Percentiles rank a stretch among this genome's conserved stretches.
phyloP scores from a whole-genome alignment of 53 echinoderm and acorn worm genomes.

The Mesocentrotus franciscanus region DNA sequence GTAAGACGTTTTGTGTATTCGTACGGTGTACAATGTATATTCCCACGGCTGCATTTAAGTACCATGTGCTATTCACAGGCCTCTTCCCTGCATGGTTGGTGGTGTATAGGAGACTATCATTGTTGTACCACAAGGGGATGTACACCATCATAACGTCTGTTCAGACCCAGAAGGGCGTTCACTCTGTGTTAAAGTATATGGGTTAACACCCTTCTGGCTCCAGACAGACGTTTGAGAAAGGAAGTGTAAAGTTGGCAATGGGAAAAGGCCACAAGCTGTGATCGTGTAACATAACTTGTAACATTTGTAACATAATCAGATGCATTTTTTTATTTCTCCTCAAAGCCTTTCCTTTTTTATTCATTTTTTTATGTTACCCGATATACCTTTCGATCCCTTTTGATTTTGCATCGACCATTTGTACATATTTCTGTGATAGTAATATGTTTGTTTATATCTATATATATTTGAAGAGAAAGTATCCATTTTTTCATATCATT shows the following conservation, averaged over 20 bases:
- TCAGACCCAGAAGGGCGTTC: no score
- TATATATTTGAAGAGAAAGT: constrained; percentile 30
- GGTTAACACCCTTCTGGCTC: background rate
- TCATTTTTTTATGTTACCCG: constrained; percentile 20
- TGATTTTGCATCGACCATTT: constrained; percentile 20
- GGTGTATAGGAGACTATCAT: background rate
- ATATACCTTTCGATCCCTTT: background rate
- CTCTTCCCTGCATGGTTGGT: background rate
- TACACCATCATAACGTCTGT: background rate
- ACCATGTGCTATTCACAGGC: background rate
- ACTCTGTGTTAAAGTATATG: no score
- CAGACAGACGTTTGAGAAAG: background rate
- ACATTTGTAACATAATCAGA: constrained; percentile 35
- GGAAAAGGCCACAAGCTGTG: background rate
- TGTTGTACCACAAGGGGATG: background rate
- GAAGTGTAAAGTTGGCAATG: background rate
- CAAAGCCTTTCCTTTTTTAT: constrained; percentile 44
- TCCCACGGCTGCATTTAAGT: constrained; percentile 33
- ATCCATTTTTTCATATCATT: constrained; percentile 11
- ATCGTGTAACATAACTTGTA: constrained; percentile 4
- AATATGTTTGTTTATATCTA: constrained; percentile 46
- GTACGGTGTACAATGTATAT: background rate
- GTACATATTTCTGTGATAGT: constrained; percentile 40
- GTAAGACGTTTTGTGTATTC: constrained; percentile 27
- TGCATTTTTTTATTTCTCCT: constrained; percentile 49